Evolutionary conservation across 2,888 invertebrate species (phyloP).

Genomic region (Noctua comes): DNA sequence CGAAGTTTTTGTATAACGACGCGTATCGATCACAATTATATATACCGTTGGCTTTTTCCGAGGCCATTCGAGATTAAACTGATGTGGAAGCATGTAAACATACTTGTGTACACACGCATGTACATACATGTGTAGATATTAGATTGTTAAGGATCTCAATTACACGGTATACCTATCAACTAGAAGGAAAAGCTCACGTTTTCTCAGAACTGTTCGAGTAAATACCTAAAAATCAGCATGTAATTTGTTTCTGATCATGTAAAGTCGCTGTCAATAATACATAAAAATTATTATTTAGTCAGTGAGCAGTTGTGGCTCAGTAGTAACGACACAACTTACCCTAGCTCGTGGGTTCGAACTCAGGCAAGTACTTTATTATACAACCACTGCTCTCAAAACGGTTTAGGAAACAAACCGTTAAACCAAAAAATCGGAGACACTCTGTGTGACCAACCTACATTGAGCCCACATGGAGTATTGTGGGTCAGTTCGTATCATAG

Average conservation of each 20-base stretch:
- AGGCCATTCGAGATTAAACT: constrained; percentile 24
- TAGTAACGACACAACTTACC: neutral
- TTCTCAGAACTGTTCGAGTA: neutral
- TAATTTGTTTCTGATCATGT: too few relatives aligned
- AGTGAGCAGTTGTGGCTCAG: neutral
- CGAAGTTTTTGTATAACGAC: constrained; percentile 34
- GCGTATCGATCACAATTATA: constrained; percentile 32
- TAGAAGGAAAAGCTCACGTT: neutral
- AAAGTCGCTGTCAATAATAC: neutral
- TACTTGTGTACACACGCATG: neutral
- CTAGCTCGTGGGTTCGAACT: neutral
- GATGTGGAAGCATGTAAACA: neutral
- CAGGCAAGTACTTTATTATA: neutral
- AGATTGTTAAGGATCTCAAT: constrained; percentile 2
- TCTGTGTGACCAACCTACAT: neutral
- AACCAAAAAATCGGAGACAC: neutral
- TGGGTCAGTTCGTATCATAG: neutral
- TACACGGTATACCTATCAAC: neutral
- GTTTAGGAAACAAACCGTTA: neutral
- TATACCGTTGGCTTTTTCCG: constrained; percentile 9
- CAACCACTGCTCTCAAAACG: neutral
- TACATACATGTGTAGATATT: neutral
- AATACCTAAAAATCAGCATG: neutral
- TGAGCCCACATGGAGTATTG: neutral
- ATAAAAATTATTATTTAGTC: neutral